Evolutionary conservation across 2,113 vertebrate genomes (phyloP).

Genomic region (Capreolus pygargus): DNA sequence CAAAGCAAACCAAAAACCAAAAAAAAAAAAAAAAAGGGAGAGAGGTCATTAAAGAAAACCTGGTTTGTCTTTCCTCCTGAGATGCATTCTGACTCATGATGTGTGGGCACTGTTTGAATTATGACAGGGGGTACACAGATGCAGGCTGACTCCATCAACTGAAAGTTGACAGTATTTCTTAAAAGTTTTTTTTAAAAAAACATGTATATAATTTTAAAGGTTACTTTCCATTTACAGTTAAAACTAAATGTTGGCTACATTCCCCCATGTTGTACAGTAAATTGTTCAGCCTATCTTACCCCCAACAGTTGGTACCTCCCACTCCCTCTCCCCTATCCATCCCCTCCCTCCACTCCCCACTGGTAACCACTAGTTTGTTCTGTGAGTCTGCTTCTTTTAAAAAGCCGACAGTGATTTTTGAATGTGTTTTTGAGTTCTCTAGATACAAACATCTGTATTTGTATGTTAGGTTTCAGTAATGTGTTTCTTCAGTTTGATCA

Average conservation of each 20-base stretch:
- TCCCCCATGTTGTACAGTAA: background rate
- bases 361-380: background rate
- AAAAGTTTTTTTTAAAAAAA: background rate
- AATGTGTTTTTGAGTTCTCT: background rate
- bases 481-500: background rate
- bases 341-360: background rate
- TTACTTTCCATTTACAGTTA: background rate
- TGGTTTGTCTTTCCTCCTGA: background rate
- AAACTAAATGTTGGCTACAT: background rate
- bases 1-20: slow-evolving; percentile 1
- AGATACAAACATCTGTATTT: background rate
- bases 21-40: background rate
- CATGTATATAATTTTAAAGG: background rate
- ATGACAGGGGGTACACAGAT: background rate
- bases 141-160: background rate
- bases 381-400: background rate
- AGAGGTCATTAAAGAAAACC: background rate
- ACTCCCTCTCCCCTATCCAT: background rate
- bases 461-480: background rate
- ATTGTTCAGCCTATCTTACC: background rate
- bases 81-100: background rate
- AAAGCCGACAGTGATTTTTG: background rate
- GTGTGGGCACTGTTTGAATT: background rate
- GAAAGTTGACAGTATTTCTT: background rate
- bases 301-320: background rate